A percentile compares a stretch with the other conserved stretches of the same genome.
Conservation (phyloP, 23 tunicate species). For the Styela clava region DNA sequence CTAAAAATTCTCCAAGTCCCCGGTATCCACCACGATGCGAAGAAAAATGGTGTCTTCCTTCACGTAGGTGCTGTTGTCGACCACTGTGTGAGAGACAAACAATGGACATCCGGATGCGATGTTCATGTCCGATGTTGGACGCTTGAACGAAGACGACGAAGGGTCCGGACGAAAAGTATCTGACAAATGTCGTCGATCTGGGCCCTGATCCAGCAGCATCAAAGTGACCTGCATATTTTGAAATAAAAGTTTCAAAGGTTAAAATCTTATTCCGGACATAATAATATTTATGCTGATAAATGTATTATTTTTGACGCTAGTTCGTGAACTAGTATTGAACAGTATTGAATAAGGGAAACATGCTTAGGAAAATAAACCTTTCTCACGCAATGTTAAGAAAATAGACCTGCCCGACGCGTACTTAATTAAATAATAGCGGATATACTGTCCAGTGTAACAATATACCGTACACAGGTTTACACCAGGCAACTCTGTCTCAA, state of each 20-base stretch:
- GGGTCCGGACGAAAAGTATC: constrained; percentile 98
- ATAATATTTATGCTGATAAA: too few species aligned
- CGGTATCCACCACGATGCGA: constrained; percentile 59
- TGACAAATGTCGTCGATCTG: constrained; percentile 66
- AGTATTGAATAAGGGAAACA: neutral
- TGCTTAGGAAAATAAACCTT: neutral
- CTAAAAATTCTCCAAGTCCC: constrained; percentile 71
- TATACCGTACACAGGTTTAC: too few species aligned
- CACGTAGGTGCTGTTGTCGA: constrained; percentile 65
- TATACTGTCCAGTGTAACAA: too few species aligned
- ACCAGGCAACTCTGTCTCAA: too few species aligned
- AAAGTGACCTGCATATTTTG: constrained; percentile 58
- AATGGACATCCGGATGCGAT: constrained; percentile 94
- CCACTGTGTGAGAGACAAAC: constrained; percentile 80
- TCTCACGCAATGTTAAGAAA: neutral
- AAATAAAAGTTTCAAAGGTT: neutral
- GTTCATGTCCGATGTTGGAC: constrained; percentile 91
- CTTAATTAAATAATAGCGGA: neutral
- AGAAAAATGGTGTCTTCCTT: constrained; percentile 76
- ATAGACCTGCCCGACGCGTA: neutral
- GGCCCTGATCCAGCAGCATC: constrained; percentile 84
- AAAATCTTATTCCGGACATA: too few species aligned
- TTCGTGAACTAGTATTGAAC: neutral
- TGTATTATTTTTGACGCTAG: too few species aligned
- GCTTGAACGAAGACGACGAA: constrained; percentile 75